Base-by-base conservation (phyloP, 1,140 invertebrate genomes). In the Notospermus geniculatus region DNA sequence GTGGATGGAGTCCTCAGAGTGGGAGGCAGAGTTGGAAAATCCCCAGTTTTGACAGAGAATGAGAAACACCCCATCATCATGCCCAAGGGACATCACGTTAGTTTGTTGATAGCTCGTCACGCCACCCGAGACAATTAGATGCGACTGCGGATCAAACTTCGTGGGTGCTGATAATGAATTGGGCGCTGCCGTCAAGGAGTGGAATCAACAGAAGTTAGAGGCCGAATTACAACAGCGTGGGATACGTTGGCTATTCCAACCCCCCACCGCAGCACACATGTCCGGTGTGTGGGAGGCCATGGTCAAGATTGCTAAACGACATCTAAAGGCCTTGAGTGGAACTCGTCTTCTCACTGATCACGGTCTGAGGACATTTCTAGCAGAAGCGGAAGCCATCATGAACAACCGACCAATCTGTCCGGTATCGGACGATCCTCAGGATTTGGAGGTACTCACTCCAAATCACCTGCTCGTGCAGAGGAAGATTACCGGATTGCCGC, bases 61-160 rank as follows among this genome's bases (percentile, higher is more conserved):
- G 53, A 55, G 9, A 55, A 55, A 29, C 53, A 55, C 25, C 53
- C 28, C 9, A 55, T 55, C 9, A 55, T 55, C 28, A 5, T 27
- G 22, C 53, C 53, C 9, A n/a, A 29, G 13, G 53, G 29, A n/a
- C 17, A n/a, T 7, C 25, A 55, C n/a, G 28, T 55, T 13, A 29
- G 22, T 7, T 23, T 11, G 17, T 29, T 55, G 28, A 27, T 55
- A 2, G 25, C 27, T 2, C 28, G 25, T 2, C 53, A 55, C 11
- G 23, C 22, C 53, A 11, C 17, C 29, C 9, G 29, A 55, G 17
- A 27, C 28, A n/a, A n/a, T n/a, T n/a, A n/a, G 29, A 11, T 55
- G 53, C n/a, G 28, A 55, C n/a, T 2, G n/a, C 23, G 53, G 53
- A 9, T 27, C 53, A 11, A 55, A 55, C 53, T 55, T 55, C 28